A percentile compares a stretch with the other conserved stretches of the same genome.
Conservation (phyloP, 2,797 vertebrate species). For the Syngnathus acus region DNA sequence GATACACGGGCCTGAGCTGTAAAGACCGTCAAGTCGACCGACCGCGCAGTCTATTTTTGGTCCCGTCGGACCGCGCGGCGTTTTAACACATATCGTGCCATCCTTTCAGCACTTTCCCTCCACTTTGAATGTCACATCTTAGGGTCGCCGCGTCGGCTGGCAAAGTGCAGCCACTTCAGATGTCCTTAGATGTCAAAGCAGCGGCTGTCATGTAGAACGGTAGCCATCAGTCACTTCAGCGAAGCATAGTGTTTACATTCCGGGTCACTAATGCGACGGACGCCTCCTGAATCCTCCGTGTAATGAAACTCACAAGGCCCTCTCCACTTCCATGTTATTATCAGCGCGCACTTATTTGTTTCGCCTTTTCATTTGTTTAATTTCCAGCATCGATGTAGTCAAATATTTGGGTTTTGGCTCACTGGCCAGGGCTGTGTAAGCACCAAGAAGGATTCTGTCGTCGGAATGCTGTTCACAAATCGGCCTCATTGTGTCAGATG, state of each 20-base stretch:
- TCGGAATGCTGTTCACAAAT: conserved; percentile 24
- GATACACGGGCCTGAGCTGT: background rate
- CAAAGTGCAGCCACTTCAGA: conserved; percentile 11
- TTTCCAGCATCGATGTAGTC: conserved; percentile 30
- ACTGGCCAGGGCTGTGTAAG: conserved; percentile 29
- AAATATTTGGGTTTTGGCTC: conserved; percentile 40
- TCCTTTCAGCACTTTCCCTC: conserved; percentile 19
- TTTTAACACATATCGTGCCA: conserved; percentile 13
- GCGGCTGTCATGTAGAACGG: background rate
- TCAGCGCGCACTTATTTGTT: conserved; percentile 8
- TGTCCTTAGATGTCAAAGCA: background rate
- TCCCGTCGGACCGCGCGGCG: conserved; percentile 10
- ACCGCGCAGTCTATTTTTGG: background rate
- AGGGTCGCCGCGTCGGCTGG: conserved; percentile 11
- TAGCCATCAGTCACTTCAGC: background rate
- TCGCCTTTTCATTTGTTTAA: conserved; percentile 2
- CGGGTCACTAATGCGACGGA: conserved; percentile 2
- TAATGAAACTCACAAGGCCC: conserved; percentile 22
- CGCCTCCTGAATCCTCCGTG: conserved; percentile 13
- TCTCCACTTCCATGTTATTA: conserved; percentile 28
- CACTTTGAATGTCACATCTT: conserved; percentile 19
- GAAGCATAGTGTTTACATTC: conserved; percentile 2
- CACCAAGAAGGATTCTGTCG: conserved; percentile 17
- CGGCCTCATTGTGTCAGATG: conserved; percentile 14
- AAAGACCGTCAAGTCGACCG: background rate